Base-by-base conservation (phyloP, 1,140 invertebrate species). In the Megathymus violae region DNA sequence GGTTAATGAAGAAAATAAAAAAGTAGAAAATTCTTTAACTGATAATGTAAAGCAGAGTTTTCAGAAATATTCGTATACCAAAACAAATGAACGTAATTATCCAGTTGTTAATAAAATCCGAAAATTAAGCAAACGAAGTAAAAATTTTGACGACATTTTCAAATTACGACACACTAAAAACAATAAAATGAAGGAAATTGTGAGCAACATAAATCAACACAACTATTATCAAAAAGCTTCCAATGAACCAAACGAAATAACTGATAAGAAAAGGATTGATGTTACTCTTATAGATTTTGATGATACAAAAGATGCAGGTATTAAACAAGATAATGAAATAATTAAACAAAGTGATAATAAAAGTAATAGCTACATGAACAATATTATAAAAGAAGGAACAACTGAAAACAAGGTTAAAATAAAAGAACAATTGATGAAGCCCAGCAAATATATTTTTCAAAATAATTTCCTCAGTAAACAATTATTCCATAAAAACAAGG, bases 401-500 rank as follows among this genome's bases (percentile, higher is more conserved):
- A 48, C 25, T 17, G 11, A 25, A 7, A 59, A 46, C 25, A 14
- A 25, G 1, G 44, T 9, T 41, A 13, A 15, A 46, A 3, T 25
- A 31, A 59, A 46, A 11, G 34, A n/a, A 36, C 4, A n/a, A 36
- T 36, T 10, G 34, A 3, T 11, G 7, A 7, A 25, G 31, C 10
- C 14, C 34, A 16, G 41, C 9, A 15, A 38, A 40, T 0, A 15
- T 1, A 40, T 41, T 38, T 11, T 50, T n/a, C 52, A 64, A 13
- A 64, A 59, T 15, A 43, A 59, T 36, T 22, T 59, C 10, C 10
- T 59, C n/a, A 51, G 51, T 22, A 25, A 59, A 36, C 22, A 38
- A 9, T 22, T 25, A 22, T 19, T 27, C 31, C 17, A 41, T 1
- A 59, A 59, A 4, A 46, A 36, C 1, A 50, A 48, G 10, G 25